Percentiles rank a stretch among this genome's conserved stretches.
phyloP scores from a whole-genome alignment of 2,113 vertebrate genomes.

The Pseudopipra pipra region DNA sequence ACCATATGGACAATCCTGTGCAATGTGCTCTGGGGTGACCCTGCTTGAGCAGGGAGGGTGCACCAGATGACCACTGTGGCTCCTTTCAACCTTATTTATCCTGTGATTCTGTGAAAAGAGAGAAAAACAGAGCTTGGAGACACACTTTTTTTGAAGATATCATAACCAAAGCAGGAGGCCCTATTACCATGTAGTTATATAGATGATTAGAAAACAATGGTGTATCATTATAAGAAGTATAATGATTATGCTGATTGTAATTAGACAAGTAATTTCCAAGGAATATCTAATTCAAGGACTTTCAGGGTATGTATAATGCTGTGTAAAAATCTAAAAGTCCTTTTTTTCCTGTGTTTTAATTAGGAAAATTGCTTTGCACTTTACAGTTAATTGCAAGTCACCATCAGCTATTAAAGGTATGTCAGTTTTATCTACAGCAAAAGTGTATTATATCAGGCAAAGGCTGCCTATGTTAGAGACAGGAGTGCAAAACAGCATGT shows the following conservation, averaged over 20 bases:
- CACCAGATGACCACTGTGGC: too few relatives aligned
- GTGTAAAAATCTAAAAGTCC: neutral
- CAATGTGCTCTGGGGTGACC: neutral
- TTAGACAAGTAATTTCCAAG: neutral
- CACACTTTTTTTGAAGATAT: neutral
- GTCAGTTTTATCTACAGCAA: neutral
- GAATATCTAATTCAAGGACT: neutral
- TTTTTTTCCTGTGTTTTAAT: neutral
- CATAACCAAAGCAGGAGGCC: neutral
- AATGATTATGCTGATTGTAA: neutral
- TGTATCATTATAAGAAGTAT: neutral
- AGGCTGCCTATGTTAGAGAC: neutral
- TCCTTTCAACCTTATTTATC: neutral
- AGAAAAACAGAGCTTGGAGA: neutral
- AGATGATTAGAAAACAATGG: neutral
- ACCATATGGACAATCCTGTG: neutral
- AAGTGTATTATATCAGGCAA: neutral
- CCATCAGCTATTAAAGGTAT: neutral
- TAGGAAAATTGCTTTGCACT: neutral
- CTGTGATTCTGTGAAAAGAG: neutral
- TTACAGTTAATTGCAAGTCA: neutral
- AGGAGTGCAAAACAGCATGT: neutral
- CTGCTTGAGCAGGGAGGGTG: neutral
- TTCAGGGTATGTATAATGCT: neutral
- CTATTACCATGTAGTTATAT: neutral